Percentiles rank a stretch among this genome's conserved stretches.
These are phyloP conservation scores for Nowickia ferox DNA, from an alignment of 2,888 invertebrate species.

Conservation along the genomic window DNA sequence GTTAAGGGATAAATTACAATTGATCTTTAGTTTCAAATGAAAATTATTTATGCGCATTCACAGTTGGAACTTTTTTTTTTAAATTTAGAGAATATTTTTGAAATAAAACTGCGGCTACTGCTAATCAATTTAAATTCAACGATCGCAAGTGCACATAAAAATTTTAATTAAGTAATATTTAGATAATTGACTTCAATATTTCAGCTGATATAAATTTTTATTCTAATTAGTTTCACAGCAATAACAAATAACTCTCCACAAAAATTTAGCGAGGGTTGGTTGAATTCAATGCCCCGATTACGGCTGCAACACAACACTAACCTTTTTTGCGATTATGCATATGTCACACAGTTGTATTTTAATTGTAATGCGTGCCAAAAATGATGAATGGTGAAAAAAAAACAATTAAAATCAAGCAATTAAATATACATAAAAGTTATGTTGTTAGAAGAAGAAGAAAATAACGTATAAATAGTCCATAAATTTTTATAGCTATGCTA, in stretches of 20 bases:
- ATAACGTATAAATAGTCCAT: too few relatives aligned
- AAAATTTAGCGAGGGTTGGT: background rate
- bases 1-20: background rate
- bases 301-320: too few relatives aligned
- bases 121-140: background rate
- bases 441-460: too few relatives aligned
- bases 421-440: too few relatives aligned
- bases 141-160: background rate
- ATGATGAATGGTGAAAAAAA: too few relatives aligned
- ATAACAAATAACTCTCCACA: background rate
- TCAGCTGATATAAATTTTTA: background rate
- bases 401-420: too few relatives aligned
- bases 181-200: slow-evolving; percentile 27
- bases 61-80: background rate
- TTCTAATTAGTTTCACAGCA: background rate
- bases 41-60: background rate
- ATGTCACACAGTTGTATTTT: background rate
- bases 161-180: slow-evolving; percentile 45
- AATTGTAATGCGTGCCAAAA: too few relatives aligned
- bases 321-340: too few relatives aligned
- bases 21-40: background rate
- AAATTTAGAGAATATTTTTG: background rate
- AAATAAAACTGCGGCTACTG: background rate
- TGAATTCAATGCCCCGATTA: too few relatives aligned
- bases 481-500: too few relatives aligned